Base-by-base conservation (phyloP, 2,888 invertebrate species). In the Eurois occulta region DNA sequence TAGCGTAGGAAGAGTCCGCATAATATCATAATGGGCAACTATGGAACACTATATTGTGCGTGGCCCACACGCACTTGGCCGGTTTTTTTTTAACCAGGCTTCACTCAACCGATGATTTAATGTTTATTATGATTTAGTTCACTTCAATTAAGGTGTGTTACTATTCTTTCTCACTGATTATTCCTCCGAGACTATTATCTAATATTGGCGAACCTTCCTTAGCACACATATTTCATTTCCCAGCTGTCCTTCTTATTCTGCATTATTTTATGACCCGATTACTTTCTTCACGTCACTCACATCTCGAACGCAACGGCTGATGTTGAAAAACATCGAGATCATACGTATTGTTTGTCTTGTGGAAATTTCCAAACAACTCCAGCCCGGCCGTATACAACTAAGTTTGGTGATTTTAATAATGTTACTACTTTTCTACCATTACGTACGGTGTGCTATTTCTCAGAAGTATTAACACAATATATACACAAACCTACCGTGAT, bases 311-410 rank as follows among this genome's bases (percentile, higher is more conserved):
- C 81, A 83, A 87, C 80, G 84, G 72, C 71, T 79, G 74, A 87
- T 93, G 92, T 92, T 92, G 91, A 92, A 92, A 92, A 92, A 92
- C 90, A 90, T 81, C 83, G 83, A 87, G 89, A 88, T 89, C 86
- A 83, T 87, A 85, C 88, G 90, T 89, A 92, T 93, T 94, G 94
- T 94, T 95, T 95, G 94, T 93, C 90, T 91, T 89, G 88, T 87
- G 92, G 93, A 93, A 93, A 94, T 94, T 95, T 94, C 93, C 94
- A 95, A 95, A 95, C 95, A 95, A 93, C 68, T 60, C 71, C 73
- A 69, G 73, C 60, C 65, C 60, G 68, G 32, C 55, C 72, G 78
- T 81, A 81, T 76, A 84, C 77, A 87, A 82, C 82, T 77, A 75
- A 82, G 69, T 77, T 85, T 77, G 79, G 77, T 38, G 78, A 78